phyloP scores from a whole-genome alignment of 2,888 invertebrate species.

The Bruchidius siliquastri region DNA sequence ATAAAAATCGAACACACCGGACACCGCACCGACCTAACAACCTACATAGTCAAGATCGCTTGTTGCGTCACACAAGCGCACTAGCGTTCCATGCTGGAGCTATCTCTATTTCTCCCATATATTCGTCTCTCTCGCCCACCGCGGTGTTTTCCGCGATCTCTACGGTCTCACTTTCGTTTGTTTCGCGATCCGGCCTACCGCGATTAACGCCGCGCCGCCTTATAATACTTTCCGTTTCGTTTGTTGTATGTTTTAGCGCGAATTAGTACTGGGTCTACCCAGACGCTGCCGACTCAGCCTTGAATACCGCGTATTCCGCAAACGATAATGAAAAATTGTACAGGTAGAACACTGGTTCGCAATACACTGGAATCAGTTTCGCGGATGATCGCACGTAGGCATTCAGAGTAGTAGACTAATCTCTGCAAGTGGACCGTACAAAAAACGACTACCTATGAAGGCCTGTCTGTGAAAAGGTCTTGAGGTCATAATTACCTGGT shows the following conservation, averaged over 20 bases:
- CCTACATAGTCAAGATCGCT: conserved; percentile 40
- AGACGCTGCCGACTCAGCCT: neutral
- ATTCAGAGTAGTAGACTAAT: too few species aligned
- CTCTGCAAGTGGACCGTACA: too few species aligned
- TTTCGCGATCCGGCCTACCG: conserved; percentile 4
- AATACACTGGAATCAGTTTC: too few species aligned
- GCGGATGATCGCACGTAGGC: too few species aligned
- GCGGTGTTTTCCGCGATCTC: neutral
- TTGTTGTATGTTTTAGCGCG: conserved; percentile 7
- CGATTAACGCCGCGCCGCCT: neutral
- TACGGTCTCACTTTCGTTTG: conserved; percentile 14
- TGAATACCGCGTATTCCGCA: neutral
- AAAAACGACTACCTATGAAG: too few species aligned
- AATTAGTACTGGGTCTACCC: neutral
- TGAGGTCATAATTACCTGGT: too few species aligned
- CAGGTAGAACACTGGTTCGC: too few species aligned
- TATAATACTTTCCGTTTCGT: conserved; percentile 19
- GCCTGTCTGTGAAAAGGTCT: too few species aligned
- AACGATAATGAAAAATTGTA: neutral
- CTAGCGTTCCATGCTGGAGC: conserved; percentile 7
- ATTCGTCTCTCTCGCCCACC: conserved; percentile 8
- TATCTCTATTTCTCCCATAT: conserved; percentile 2
- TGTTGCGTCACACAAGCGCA: conserved; percentile 31
- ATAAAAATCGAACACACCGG: neutral
- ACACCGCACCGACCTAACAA: conserved; percentile 38